These are phyloP conservation scores for Villa cingulata DNA, from an alignment of 2,888 invertebrate genomes.

Conservation along the genomic window DNA sequence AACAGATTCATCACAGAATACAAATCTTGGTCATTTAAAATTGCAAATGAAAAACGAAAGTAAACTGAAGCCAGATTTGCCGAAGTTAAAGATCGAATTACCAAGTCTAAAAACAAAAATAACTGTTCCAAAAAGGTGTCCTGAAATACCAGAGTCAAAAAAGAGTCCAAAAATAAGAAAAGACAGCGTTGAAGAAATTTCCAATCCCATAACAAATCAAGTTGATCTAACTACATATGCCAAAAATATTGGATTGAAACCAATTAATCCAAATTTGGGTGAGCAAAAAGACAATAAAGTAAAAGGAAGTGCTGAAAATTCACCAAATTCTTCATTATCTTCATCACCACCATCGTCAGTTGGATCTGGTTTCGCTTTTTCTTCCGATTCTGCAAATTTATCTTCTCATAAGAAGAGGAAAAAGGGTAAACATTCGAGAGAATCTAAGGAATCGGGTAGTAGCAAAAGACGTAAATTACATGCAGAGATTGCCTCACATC, in stretches of 20 bases:
- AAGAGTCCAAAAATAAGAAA: conserved; percentile 20
- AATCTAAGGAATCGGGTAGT: conserved; percentile 33
- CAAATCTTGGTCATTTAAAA: background rate
- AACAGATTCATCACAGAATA: background rate
- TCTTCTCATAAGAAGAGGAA: conserved; percentile 41
- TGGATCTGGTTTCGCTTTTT: conserved; percentile 15
- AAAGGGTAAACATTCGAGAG: conserved; percentile 43
- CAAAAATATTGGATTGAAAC: conserved; percentile 32
- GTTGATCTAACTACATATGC: conserved; percentile 33
- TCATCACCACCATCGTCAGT: conserved; percentile 20
- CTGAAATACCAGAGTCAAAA: conserved; percentile 4
- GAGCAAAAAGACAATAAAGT: conserved; percentile 3
- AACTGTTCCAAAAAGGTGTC: conserved; percentile 8
- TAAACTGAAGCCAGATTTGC: conserved; percentile 29
- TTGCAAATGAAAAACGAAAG: conserved; percentile 16
- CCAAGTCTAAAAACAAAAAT: conserved; percentile 28
- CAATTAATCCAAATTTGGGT: conserved; percentile 21
- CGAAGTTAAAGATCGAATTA: conserved; percentile 22
- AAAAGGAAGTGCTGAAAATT: conserved; percentile 29
- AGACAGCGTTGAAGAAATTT: conserved; percentile 21
- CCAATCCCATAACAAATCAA: conserved; percentile 15
- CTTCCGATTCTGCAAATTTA: conserved; percentile 6
- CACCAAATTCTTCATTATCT: conserved; percentile 23
- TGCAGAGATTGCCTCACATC: conserved; percentile 39
- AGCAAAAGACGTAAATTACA: conserved; percentile 42